Base-by-base conservation (phyloP, 2,888 invertebrate species). In the Euproctis similis region DNA sequence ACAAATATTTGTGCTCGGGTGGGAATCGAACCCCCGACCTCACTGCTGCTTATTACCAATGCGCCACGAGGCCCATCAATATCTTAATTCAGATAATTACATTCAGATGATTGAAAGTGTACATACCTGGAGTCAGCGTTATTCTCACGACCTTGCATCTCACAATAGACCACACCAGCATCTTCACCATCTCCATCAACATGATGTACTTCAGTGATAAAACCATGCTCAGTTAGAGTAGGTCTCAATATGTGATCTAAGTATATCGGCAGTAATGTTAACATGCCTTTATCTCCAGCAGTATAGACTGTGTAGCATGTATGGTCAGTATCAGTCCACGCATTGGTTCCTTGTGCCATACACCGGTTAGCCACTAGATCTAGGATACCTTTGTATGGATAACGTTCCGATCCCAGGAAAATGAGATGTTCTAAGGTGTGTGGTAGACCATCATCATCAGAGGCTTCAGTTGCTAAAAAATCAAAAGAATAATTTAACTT, bases 111-210 rank as follows among this genome's bases (percentile, higher is more conserved):
- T 14, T 14, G 6, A 14, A 14, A 14, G 11, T 4, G 17, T 2
- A 11, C 3, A 2, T 29, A 84, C 85, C 81, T 80, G 33, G 89
- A 89, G 59, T 93, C 92, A 3, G 92, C 92, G n/a, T 87, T 87
- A 67, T 94, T 95, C 67, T 95, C 95, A 14, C 88, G 67, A 0
- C 92, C 94, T 72, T 95, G 96, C 93, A 96, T 96, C 82, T 97
- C 97, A 69, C 94, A 95, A 67, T 97, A 97, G n/a, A 97, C 96
- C 8, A 97, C 95, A 9, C 97, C 97, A 7, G 92, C 95, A 84
- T 97, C 92, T 43, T 93, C 91, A 0, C 96, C 97, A 35, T 93
- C 90, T 0, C 91, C 93, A 52, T 93, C 94, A 38, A 97, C 87
- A 65, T 97, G 96, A 70, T 97, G 95, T 0, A 97, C 96, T 80